phyloP scores from a whole-genome alignment of 2,888 invertebrate genomes.

The Caenorhabditis macrosperma region DNA sequence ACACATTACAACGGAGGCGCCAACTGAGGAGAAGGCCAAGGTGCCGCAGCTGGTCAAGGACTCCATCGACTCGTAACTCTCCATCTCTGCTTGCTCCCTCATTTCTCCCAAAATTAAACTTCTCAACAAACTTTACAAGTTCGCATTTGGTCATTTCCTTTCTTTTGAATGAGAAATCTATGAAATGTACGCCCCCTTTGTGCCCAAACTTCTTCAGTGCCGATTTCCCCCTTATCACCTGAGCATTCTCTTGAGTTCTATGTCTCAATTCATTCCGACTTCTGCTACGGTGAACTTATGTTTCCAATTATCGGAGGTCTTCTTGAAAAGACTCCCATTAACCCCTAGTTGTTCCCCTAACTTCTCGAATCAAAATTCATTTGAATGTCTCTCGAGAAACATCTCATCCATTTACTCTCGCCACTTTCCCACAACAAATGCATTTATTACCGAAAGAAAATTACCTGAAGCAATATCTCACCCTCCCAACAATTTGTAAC shows the following conservation, averaged over 20 bases:
- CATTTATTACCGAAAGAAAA: background rate
- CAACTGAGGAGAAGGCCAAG: slow-evolving; percentile 67
- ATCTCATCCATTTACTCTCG: background rate
- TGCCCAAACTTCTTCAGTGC: slow-evolving; percentile 37
- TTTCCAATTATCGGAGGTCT: slow-evolving; percentile 28
- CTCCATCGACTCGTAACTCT: slow-evolving; percentile 61
- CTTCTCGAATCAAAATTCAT: background rate
- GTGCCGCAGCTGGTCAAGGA: slow-evolving; percentile 71
- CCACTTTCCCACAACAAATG: too few relatives aligned
- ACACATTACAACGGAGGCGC: slow-evolving; percentile 70
- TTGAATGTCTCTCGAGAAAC: slow-evolving; percentile 37
- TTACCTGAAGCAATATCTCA: slow-evolving; percentile 35
- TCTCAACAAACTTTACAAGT: slow-evolving; percentile 40
- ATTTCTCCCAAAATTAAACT: slow-evolving; percentile 7
- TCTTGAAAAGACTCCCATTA: background rate
- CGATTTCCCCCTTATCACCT: slow-evolving; percentile 24
- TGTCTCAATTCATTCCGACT: slow-evolving; percentile 58
- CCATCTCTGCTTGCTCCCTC: background rate
- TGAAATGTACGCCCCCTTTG: slow-evolving; percentile 36
- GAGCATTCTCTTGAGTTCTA: slow-evolving; percentile 48
- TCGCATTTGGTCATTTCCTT: slow-evolving; percentile 37
- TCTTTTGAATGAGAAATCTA: background rate
- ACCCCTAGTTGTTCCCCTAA: background rate
- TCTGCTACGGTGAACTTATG: slow-evolving; percentile 58
- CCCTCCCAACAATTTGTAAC: background rate